Evolutionary conservation across 53 echinoderm and acorn worm genomes (phyloP).

Genomic region (Holothuria leucospilota): DNA sequence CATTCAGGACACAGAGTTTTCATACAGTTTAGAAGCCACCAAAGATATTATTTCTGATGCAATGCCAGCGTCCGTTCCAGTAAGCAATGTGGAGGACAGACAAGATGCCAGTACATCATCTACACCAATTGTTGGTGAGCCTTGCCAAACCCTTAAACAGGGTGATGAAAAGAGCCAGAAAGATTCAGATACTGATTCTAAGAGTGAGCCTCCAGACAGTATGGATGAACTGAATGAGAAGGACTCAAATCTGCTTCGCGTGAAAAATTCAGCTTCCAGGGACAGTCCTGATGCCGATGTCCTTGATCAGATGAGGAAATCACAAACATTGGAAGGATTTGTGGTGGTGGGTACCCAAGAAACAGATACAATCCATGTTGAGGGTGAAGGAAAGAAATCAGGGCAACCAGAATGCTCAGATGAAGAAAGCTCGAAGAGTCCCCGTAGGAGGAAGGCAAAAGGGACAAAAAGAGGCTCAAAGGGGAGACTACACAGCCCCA

Average conservation of each 20-base stretch:
- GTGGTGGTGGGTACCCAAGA: constrained; percentile 71
- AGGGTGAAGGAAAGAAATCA: constrained; percentile 4
- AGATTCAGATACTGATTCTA: constrained; percentile 34
- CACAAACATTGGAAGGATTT: constrained; percentile 78
- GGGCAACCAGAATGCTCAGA: constrained; percentile 20
- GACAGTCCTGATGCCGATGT: neutral
- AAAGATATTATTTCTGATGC: constrained; percentile 12
- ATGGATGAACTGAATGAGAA: constrained; percentile 14
- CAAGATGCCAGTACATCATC: neutral
- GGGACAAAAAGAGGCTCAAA: constrained; percentile 57
- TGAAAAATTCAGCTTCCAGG: neutral
- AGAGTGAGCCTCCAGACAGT: constrained; percentile 21
- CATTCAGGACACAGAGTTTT: constrained; percentile 5
- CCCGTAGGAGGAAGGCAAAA: constrained; percentile 20
- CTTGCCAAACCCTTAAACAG: neutral
- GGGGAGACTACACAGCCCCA: constrained; percentile 77
- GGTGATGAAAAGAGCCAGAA: neutral
- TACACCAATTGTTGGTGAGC: neutral
- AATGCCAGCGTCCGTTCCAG: constrained; percentile 12
- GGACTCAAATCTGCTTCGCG: neutral
- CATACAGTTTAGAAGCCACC: neutral
- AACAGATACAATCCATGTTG: constrained; percentile 32
- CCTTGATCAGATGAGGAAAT: constrained; percentile 62
- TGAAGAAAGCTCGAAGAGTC: constrained; percentile 39
- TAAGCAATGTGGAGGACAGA: constrained; percentile 16